A percentile compares a stretch with the other conserved stretches of the same genome.
Conservation (phyloP, 2,888 invertebrate species). For the Eupeodes latifasciatus region DNA sequence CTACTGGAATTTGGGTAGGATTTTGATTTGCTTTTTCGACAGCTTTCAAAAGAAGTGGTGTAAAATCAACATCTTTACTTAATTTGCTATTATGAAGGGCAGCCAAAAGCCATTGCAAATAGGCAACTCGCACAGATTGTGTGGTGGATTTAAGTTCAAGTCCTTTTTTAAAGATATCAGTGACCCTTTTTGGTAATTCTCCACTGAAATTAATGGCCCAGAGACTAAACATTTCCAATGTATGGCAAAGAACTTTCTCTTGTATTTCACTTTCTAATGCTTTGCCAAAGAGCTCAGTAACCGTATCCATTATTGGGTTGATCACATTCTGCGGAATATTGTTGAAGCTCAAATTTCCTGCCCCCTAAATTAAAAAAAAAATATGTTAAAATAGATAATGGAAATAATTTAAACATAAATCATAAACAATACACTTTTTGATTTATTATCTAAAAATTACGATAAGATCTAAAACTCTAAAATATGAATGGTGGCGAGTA, state of each 20-base stretch:
- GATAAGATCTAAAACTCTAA: no score
- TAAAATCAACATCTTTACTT: slow-evolving; percentile 84
- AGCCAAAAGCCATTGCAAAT: slow-evolving; percentile 90
- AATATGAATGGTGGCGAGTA: no score
- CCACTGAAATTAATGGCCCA: slow-evolving; percentile 90
- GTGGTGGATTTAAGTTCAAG: slow-evolving; percentile 90
- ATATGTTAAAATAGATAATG: neutral
- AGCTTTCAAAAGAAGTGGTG: slow-evolving; percentile 88
- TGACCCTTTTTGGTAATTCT: slow-evolving; percentile 88
- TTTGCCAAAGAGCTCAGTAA: slow-evolving; percentile 89
- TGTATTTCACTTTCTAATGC: slow-evolving; percentile 95
- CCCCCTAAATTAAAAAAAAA: slow-evolving; percentile 84
- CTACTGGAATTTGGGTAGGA: slow-evolving; percentile 88
- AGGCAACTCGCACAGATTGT: slow-evolving; percentile 90
- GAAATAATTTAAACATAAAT: neutral
- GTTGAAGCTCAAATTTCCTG: slow-evolving; percentile 90
- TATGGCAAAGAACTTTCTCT: slow-evolving; percentile 93
- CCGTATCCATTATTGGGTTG: slow-evolving; percentile 86
- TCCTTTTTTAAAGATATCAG: slow-evolving; percentile 90
- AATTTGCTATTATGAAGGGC: slow-evolving; percentile 86
- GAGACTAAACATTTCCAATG: slow-evolving; percentile 91
- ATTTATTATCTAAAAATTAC: no score
- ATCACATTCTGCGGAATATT: slow-evolving; percentile 87
- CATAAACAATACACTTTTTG: no score
- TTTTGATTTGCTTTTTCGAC: slow-evolving; percentile 91